Percentiles rank a stretch among this genome's conserved stretches.
phyloP scores from a whole-genome alignment of 2,797 vertebrate genomes.

The Pseudopleuronectes americanus region DNA sequence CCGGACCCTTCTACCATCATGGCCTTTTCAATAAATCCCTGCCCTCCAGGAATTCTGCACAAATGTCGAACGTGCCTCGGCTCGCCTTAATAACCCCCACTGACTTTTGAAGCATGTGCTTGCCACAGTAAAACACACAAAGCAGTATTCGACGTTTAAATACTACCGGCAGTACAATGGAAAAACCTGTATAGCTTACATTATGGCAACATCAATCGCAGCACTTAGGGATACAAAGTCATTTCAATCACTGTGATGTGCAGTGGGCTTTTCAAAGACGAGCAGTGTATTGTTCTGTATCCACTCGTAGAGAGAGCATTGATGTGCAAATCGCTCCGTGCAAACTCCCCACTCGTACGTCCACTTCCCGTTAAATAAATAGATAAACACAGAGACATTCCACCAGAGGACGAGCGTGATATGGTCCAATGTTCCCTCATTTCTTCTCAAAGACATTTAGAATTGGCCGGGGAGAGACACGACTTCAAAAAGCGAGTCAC shows the following conservation, averaged over 20 bases:
- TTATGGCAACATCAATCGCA: constrained; percentile 24
- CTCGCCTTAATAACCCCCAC: not conserved
- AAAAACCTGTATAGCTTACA: constrained; percentile 17
- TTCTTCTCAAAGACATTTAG: constrained; percentile 66
- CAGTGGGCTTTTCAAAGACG: constrained; percentile 44
- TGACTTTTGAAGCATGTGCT: constrained; percentile 1
- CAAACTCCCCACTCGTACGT: constrained; percentile 27
- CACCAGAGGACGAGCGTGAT: constrained; percentile 39
- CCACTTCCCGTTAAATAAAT: constrained; percentile 63
- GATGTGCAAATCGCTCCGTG: constrained; percentile 67
- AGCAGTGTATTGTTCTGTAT: constrained; percentile 49
- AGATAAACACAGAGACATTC: constrained; percentile 59
- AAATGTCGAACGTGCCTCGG: not conserved
- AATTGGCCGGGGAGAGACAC: constrained; percentile 55
- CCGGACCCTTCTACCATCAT: not conserved
- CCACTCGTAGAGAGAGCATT: constrained; percentile 47
- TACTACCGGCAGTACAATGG: not conserved
- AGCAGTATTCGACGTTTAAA: constrained; percentile 3
- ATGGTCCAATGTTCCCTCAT: constrained; percentile 53
- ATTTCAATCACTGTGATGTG: constrained; percentile 47
- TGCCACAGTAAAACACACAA: not conserved
- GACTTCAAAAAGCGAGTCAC: constrained; percentile 75
- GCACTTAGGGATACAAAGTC: constrained; percentile 25
- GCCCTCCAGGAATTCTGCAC: not conserved
- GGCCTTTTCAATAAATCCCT: not conserved